phyloP scores from a whole-genome alignment of 2,797 vertebrate genomes.

The Acrossocheilus fasciatus region DNA sequence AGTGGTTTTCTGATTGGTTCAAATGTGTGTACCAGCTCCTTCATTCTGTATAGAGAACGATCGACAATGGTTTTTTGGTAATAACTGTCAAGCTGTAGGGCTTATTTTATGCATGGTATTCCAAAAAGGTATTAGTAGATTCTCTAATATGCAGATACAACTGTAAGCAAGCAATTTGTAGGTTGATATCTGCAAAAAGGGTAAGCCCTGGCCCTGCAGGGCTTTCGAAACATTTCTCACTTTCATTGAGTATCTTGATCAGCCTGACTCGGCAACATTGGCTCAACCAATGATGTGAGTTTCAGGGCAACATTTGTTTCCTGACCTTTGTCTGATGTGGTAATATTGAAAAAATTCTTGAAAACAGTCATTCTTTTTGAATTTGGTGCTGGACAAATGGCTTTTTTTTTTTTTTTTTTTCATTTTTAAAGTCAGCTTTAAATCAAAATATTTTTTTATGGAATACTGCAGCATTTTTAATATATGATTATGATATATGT shows the following conservation, averaged over 20 bases:
- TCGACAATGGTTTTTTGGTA: not conserved
- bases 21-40: not conserved
- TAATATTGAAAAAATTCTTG: not conserved
- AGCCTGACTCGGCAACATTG: not conserved
- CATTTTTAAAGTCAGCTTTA: not conserved
- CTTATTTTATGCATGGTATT: not conserved
- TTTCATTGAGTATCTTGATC: not conserved
- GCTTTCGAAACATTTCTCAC: slow-evolving; percentile 2
- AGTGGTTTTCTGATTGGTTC: not conserved
- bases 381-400: not conserved
- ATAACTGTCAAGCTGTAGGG: not conserved
- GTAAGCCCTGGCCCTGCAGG: not conserved
- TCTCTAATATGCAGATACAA: not conserved
- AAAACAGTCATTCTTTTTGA: not conserved
- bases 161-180: not conserved
- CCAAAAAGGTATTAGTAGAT: not conserved
- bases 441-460: not conserved
- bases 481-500: not conserved
- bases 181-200: slow-evolving; percentile 3
- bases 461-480: not conserved
- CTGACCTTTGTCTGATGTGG: slow-evolving; percentile 8
- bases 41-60: not conserved
- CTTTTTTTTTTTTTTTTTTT: not conserved
- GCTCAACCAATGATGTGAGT: not conserved
- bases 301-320: slow-evolving; percentile 1